These are phyloP conservation scores for Silvanus unidentatus DNA, from an alignment of 2,888 invertebrate genomes.

Conservation along the genomic window DNA sequence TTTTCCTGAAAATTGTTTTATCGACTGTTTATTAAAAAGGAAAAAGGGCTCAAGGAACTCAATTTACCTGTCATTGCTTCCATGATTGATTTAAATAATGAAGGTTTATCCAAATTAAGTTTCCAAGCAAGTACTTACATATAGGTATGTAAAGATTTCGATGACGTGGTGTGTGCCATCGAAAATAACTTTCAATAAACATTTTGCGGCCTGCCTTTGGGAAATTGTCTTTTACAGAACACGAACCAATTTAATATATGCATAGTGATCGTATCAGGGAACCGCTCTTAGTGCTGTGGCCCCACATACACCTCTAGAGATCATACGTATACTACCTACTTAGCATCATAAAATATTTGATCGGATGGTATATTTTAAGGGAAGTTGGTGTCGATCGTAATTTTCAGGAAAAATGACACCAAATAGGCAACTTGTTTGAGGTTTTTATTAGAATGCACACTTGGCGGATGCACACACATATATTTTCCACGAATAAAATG, in stretches of 20 bases:
- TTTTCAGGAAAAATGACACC: not conserved
- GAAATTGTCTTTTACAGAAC: constrained; percentile 9
- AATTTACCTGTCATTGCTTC: too few species aligned
- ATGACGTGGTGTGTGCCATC: too few species aligned
- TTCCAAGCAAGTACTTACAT: too few species aligned
- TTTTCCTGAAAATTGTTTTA: too few species aligned
- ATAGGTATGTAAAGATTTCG: too few species aligned
- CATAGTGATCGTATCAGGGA: constrained; percentile 5
- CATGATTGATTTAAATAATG: too few species aligned
- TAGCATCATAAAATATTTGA: constrained; percentile 18
- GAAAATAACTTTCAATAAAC: constrained; percentile 18
- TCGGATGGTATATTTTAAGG: constrained; percentile 10
- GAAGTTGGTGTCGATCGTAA: not conserved
- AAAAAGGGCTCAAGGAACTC: too few species aligned
- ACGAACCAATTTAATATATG: constrained; percentile 5
- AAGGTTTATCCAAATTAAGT: too few species aligned
- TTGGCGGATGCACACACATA: not conserved
- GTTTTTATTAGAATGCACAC: too few species aligned
- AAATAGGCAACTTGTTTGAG: too few species aligned
- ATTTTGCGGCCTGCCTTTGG: constrained; percentile 18
- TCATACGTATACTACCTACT: constrained; percentile 4
- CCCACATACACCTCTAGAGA: not conserved
- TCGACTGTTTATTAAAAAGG: too few species aligned
- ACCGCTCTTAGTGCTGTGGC: not conserved
- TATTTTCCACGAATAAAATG: not conserved